phyloP scores from a whole-genome alignment of 2,797 vertebrate genomes.

The Leuciscus waleckii region DNA sequence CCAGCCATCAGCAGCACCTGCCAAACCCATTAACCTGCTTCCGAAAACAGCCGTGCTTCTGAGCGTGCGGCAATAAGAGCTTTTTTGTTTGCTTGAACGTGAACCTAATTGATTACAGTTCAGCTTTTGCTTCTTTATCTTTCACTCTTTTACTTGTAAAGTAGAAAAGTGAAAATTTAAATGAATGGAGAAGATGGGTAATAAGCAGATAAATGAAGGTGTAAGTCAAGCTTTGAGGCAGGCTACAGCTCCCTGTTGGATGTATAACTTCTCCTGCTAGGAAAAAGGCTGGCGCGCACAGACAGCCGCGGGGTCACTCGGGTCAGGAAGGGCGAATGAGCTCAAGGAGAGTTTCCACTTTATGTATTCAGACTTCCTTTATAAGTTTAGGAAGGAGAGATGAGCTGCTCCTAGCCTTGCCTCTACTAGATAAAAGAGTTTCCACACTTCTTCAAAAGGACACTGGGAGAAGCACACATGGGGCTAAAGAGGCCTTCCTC shows the following conservation, averaged over 20 bases:
- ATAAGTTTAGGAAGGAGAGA: slow-evolving; percentile 22
- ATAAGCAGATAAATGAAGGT: slow-evolving; percentile 8
- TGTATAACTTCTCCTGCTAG: background rate
- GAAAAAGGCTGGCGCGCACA: background rate
- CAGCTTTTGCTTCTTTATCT: slow-evolving; percentile 5
- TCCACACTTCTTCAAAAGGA: background rate
- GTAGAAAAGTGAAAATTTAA: background rate
- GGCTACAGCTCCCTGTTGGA: slow-evolving; percentile 4
- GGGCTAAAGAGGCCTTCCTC: background rate
- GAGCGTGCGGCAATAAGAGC: background rate
- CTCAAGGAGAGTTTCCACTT: slow-evolving; percentile 32
- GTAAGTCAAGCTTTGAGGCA: slow-evolving; percentile 4
- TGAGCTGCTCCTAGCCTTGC: slow-evolving; percentile 12
- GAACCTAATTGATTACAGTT: background rate
- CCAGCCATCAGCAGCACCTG: slow-evolving; percentile 36
- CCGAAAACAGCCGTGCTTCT: background rate
- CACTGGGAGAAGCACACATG: background rate
- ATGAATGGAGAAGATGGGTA: background rate
- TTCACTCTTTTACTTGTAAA: background rate
- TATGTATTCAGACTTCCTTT: slow-evolving; percentile 28
- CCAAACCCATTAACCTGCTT: slow-evolving; percentile 43
- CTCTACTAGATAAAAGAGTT: slow-evolving; percentile 12
- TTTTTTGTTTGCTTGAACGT: background rate
- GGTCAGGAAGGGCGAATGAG: background rate
- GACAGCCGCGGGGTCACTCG: background rate